These are phyloP conservation scores for Catotricha subobsoleta DNA, from an alignment of 2,888 invertebrate genomes.

Conservation along the genomic window DNA sequence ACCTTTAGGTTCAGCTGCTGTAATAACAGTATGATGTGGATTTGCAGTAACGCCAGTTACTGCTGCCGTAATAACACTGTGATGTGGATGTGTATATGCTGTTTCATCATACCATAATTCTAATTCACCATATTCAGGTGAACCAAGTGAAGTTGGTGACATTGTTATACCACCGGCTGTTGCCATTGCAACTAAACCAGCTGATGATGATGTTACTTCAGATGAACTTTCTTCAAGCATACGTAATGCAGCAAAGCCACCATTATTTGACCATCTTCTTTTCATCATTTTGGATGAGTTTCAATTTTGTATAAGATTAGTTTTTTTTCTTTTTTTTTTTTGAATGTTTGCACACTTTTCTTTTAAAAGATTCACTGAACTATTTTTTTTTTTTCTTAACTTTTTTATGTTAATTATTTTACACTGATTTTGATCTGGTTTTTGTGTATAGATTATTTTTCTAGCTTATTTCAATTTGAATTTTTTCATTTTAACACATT, in stretches of 20 bases:
- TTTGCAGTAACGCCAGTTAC: slow-evolving; percentile 22
- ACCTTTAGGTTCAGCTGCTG: too few species aligned
- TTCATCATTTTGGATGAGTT: slow-evolving; percentile 45
- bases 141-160: slow-evolving; percentile 56
- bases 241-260: slow-evolving; percentile 45
- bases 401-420: too few species aligned
- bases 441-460: too few species aligned
- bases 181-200: slow-evolving; percentile 45
- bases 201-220: slow-evolving; percentile 60
- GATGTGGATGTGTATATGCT: slow-evolving; percentile 13
- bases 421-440: too few species aligned
- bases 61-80: slow-evolving; percentile 23
- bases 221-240: slow-evolving; percentile 55
- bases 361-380: too few species aligned
- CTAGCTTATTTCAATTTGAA: too few species aligned
- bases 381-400: too few species aligned
- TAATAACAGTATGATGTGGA: too few species aligned
- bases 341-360: neutral
- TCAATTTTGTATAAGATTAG: too few species aligned
- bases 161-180: slow-evolving; percentile 49
- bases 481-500: too few species aligned
- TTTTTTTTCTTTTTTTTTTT: slow-evolving; percentile 4
- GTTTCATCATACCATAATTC: slow-evolving; percentile 63
- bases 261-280: slow-evolving; percentile 61
- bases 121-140: slow-evolving; percentile 59